Evolutionary conservation across 2,113 vertebrate genomes (phyloP).

Genomic region (Regulus satrapa): DNA sequence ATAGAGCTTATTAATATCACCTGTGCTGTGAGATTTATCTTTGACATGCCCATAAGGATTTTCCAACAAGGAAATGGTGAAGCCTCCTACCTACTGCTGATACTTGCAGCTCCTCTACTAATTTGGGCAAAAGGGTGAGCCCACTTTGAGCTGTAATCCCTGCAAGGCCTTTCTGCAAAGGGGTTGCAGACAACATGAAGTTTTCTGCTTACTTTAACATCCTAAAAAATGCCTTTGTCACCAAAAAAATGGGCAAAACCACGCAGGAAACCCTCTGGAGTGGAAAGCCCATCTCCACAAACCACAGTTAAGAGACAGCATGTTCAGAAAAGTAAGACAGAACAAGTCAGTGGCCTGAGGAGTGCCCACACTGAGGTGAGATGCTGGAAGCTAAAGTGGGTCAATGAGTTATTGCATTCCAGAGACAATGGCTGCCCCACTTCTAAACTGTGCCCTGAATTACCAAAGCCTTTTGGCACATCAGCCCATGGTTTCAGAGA

Average conservation of each 20-base stretch:
- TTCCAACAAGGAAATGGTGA: not conserved
- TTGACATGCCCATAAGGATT: not conserved
- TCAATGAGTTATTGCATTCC: not conserved
- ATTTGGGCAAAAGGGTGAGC: not conserved
- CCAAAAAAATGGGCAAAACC: not conserved
- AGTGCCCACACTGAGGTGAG: not conserved
- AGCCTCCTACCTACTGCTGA: not conserved
- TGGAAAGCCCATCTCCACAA: not conserved
- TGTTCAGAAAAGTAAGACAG: not conserved
- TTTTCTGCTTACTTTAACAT: not conserved
- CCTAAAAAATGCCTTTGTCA: not conserved
- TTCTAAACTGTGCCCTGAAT: not conserved
- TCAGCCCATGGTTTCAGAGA: not conserved
- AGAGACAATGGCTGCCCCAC: not conserved
- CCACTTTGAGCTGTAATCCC: not conserved
- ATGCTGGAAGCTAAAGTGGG: not conserved
- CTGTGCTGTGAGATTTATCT: not conserved
- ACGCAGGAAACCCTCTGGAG: not conserved
- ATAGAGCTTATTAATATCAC: not conserved
- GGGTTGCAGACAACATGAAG: not conserved
- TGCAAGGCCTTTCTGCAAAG: not conserved
- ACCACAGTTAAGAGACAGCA: not conserved
- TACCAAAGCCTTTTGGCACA: not conserved
- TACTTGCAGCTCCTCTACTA: not conserved
- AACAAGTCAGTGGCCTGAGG: rapidly evolving